Evolutionary conservation across 2,113 vertebrate species (phyloP).

Genomic region (Seriola dumerili): DNA sequence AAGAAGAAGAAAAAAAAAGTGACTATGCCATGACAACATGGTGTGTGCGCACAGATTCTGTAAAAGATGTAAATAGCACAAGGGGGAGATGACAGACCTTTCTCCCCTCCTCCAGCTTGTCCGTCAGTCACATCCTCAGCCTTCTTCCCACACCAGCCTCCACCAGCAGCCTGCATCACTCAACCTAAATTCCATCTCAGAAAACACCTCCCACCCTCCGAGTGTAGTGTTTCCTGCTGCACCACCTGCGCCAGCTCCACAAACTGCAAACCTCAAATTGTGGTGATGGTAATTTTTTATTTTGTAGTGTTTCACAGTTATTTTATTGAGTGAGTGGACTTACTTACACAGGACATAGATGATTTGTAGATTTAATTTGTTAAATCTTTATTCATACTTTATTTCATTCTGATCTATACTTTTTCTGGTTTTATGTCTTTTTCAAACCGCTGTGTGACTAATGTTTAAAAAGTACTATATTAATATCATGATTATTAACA

Average conservation of each 20-base stretch:
- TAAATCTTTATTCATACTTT: neutral
- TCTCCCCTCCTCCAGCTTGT: constrained; percentile 56
- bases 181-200: constrained; percentile 50
- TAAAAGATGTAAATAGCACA: constrained; percentile 53
- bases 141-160: constrained; percentile 60
- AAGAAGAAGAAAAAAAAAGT: constrained; percentile 10
- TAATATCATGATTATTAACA: neutral
- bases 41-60: constrained; percentile 21
- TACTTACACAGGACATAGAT: neutral
- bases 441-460: too few species aligned
- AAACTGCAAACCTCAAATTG: neutral
- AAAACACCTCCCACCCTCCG: constrained; percentile 56
- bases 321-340: neutral
- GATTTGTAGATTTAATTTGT: neutral
- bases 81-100: constrained; percentile 51
- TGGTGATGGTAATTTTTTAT: neutral
- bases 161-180: constrained; percentile 43
- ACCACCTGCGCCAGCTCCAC: neutral
- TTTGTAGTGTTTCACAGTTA: too few species aligned
- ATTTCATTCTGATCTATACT: neutral
- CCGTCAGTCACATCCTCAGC: constrained; percentile 58
- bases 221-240: constrained; percentile 3
- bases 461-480: too few species aligned
- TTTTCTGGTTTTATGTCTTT: too few species aligned
- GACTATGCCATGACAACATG: constrained; percentile 25